Conservation (phyloP, 2,888 invertebrate genomes). For the Mesorhabditis spiculigera region DNA sequence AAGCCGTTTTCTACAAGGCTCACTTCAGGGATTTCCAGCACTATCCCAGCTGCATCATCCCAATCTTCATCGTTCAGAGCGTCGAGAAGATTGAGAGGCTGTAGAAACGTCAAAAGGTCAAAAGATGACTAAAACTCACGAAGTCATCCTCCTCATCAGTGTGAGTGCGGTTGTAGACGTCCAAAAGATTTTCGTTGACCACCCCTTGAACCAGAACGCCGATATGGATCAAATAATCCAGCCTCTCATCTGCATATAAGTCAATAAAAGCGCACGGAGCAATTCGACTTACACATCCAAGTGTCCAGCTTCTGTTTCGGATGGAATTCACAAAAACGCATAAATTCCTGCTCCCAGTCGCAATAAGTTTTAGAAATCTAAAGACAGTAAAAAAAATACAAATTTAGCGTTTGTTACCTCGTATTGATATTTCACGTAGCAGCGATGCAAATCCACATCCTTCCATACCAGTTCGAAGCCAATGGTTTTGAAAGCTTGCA, state of each 20-base stretch:
- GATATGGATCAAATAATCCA: neutral
- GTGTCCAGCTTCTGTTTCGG: neutral
- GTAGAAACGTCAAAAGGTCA: neutral
- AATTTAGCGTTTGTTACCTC: neutral
- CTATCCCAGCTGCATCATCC: neutral
- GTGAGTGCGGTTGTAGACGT: neutral
- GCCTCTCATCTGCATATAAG: neutral
- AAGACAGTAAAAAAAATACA: neutral
- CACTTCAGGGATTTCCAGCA: neutral
- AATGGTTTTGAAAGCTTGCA: neutral
- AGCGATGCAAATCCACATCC: neutral
- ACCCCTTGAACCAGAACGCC: neutral
- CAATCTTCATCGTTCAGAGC: neutral
- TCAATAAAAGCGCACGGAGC: neutral
- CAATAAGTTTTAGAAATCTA: neutral
- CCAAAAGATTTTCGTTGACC: neutral
- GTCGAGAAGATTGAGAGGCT: neutral
- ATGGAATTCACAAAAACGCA: neutral
- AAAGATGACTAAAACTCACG: neutral
- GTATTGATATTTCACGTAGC: neutral
- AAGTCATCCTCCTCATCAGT: neutral
- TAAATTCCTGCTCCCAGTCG: neutral
- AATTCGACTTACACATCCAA: neutral
- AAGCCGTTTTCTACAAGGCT: neutral
- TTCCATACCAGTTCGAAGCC: neutral